Base-by-base conservation (phyloP, 2,797 vertebrate genomes). In the Morelia viridis region DNA sequence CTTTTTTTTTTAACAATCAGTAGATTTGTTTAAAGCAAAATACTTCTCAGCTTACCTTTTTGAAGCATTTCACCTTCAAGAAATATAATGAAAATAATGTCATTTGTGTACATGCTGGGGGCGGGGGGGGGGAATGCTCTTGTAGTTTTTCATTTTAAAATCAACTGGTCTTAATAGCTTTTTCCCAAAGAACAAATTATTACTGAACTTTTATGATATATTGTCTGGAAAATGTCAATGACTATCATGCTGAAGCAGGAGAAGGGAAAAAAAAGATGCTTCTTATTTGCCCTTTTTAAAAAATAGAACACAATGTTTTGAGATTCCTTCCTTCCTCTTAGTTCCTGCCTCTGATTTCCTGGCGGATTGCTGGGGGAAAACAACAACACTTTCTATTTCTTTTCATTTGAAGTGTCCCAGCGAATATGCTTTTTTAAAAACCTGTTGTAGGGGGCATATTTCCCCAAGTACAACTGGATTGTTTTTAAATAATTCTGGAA, bases 81-180 rank as follows among this genome's bases (percentile, higher is more conserved):
- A 1, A 90, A 89, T 89, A 31, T 17, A 11, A 0, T 90, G 26
- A 91, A 84, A 93, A 17, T 60, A 80, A 8, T 89, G 2, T 85
- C 7, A 31, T 5, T 91, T 93, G 12, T 92, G 90, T 15, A 17
- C 68, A n/a, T 1, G 17, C 58, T 7, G 41, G 0, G 0, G 62
- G 35, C 35, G 35, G 35, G 76, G 91, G n/a, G 92, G 89, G 28
- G 90, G 93, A 24, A 53, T n/a, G 84, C 91, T 1, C 17, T 28
- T 28, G 11, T 53, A 53, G 76, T n/a, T 57, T 60, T 13, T 35
- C 2, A 7, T 17, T 92, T 53, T 57, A 83, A 56, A 76, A 65
- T 22, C 8, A 68, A 12, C 50, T 28, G 15, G 28, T 89, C 28
- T 89, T 35, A 17, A 61, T n/a, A 12, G 31, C 22, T 24, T 56